Conservation (phyloP, 2,797 vertebrate species). For the Carduelis carduelis region DNA sequence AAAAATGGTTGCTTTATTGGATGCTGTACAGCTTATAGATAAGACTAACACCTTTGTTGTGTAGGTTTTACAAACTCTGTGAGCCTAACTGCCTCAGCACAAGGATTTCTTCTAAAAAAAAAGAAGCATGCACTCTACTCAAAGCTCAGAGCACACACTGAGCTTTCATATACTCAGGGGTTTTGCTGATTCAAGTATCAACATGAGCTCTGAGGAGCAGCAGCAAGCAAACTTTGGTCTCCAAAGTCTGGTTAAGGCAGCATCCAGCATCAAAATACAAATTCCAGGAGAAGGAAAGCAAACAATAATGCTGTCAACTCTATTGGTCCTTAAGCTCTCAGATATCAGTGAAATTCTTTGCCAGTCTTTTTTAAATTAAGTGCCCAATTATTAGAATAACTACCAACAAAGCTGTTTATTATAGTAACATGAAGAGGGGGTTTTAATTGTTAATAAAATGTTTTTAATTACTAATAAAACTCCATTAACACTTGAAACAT, state of each 20-base stretch:
- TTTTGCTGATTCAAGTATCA: background rate
- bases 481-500: background rate
- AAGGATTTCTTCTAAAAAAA: background rate
- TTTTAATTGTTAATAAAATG: background rate
- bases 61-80: background rate
- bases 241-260: background rate
- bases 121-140: background rate
- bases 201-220: background rate
- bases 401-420: background rate
- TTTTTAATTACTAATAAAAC: background rate
- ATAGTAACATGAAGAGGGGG: background rate
- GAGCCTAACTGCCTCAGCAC: background rate
- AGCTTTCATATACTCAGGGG: background rate
- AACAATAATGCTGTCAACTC: background rate
- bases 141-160: background rate
- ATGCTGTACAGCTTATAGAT: background rate
- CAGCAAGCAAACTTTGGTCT: background rate
- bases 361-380: background rate
- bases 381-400: background rate
- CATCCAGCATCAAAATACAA: background rate
- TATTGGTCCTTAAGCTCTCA: background rate
- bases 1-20: background rate
- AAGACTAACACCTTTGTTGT: background rate
- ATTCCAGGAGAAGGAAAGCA: constrained; percentile 6
- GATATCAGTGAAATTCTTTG: background rate